These are phyloP conservation scores for Panzeria rudis DNA, from an alignment of 2,888 invertebrate genomes.

Conservation along the genomic window DNA sequence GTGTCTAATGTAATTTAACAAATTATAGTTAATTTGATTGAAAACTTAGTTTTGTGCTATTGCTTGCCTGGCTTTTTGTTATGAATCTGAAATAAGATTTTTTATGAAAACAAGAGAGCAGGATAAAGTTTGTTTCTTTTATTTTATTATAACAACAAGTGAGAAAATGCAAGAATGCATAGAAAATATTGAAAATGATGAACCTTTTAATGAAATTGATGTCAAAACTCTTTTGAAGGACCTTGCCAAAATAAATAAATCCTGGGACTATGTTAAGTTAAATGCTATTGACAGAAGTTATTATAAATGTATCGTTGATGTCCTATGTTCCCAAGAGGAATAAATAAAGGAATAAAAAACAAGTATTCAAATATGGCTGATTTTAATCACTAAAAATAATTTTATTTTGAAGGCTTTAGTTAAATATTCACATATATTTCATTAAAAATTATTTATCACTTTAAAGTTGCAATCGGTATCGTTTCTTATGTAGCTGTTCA, in stretches of 20 bases:
- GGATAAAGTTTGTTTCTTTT: not conserved
- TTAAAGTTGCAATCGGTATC: not conserved
- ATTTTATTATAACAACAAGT: not conserved
- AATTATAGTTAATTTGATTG: slow-evolving; percentile 69
- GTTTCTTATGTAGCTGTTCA: not conserved
- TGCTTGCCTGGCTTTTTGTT: slow-evolving; percentile 29
- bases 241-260: no score
- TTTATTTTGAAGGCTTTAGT: no score
- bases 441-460: slow-evolving; percentile 1
- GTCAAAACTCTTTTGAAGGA: no score
- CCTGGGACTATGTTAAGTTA: no score
- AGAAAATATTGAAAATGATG: not conserved
- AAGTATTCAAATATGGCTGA: no score
- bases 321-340: no score
- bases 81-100: not conserved
- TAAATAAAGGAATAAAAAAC: no score
- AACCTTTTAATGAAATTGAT: not conserved
- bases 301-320: no score
- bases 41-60: slow-evolving; percentile 53
- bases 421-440: no score
- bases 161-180: not conserved
- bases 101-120: not conserved
- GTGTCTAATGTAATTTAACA: slow-evolving; percentile 69
- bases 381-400: no score
- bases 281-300: no score